Percentiles rank a stretch among this genome's conserved stretches.
Evolutionary conservation across 2,888 invertebrate species (phyloP).

Genomic region (Pristionchus exspectatus): DNA sequence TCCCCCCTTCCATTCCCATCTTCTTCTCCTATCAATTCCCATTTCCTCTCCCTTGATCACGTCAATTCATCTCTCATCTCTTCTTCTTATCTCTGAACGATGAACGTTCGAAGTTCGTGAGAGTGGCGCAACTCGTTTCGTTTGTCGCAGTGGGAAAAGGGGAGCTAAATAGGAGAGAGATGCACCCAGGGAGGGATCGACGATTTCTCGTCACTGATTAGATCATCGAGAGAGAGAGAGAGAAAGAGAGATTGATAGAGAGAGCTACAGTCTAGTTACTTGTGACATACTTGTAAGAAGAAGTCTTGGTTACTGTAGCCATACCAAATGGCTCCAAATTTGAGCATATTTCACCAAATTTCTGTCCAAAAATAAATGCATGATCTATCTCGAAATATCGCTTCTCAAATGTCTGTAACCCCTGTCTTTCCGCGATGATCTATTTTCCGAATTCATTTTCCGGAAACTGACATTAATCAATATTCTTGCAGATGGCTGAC

Average conservation of each 20-base stretch:
- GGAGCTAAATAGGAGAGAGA: neutral
- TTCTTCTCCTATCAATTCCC: neutral
- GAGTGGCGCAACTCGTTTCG: slow-evolving; percentile 12
- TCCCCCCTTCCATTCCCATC: slow-evolving; percentile 17
- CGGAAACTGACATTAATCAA: neutral
- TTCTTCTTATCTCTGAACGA: slow-evolving; percentile 43
- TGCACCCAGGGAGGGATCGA: slow-evolving; percentile 22
- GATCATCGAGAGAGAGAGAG: neutral
- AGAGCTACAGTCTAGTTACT: neutral
- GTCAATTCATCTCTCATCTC: slow-evolving; percentile 35
- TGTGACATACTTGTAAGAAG: neutral
- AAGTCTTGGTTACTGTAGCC: no score
- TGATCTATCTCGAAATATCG: no score
- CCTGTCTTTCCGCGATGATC: neutral
- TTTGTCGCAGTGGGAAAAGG: neutral
- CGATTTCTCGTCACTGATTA: neutral
- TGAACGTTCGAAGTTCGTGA: slow-evolving; percentile 47
- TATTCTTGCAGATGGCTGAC: slow-evolving; percentile 30
- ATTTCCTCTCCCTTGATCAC: neutral
- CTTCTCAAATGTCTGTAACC: neutral
- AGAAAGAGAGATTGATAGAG: no score
- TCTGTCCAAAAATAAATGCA: no score
- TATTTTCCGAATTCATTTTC: neutral
- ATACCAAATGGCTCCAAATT: no score
- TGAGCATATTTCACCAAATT: no score